Base-by-base conservation (phyloP, 1,140 invertebrate genomes). In the Pissodes strobi region DNA sequence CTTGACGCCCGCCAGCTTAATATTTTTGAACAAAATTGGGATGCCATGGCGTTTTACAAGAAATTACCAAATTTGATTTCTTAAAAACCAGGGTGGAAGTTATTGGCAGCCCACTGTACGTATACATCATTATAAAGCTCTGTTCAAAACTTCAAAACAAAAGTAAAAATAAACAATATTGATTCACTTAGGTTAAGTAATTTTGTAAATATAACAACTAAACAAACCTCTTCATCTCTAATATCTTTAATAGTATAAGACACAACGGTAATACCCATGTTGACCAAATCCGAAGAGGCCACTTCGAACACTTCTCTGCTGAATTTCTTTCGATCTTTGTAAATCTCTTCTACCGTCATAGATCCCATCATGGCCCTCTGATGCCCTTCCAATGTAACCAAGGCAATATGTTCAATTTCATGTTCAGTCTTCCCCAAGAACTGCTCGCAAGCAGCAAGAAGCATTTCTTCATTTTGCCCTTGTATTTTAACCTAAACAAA, bases 341-440 rank as follows among this genome's bases (percentile, higher is more conserved):
- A 99, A 76, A 99, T 98, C 83, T 98, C 96, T 84, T 98, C 95
- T 9, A 99, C 95, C 27, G 95, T 97, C 95, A 98, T 98, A 65
- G 93, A 95, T 6, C 96, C 96, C 95, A 99, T 99, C 60, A 98
- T 98, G 62, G 95, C 95, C 69, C 96, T 82, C 81, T 99, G 96
- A 79, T 99, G 96, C 66, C 96, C 96, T 82, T 99, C 96, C 17
- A 99, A 81, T 39, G 96, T 99, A 34, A 97, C 95, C 45, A 97
- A 82, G 19, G 95, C 95, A 77, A 98, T 94, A 72, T 93, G 88
- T 72, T 92, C 91, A 64, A 98, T 96, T 78, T 97, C 93, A 5
- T 85, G 72, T 77, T 97, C 93, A 0, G 84, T 81, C 83, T 98
- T 98, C 18, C 95, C 95, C 21, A 98, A 82, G 82, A 99, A 99